These are phyloP conservation scores for Rhizoglyphus robini DNA, from an alignment of 1,140 invertebrate genomes.

Conservation along the genomic window DNA sequence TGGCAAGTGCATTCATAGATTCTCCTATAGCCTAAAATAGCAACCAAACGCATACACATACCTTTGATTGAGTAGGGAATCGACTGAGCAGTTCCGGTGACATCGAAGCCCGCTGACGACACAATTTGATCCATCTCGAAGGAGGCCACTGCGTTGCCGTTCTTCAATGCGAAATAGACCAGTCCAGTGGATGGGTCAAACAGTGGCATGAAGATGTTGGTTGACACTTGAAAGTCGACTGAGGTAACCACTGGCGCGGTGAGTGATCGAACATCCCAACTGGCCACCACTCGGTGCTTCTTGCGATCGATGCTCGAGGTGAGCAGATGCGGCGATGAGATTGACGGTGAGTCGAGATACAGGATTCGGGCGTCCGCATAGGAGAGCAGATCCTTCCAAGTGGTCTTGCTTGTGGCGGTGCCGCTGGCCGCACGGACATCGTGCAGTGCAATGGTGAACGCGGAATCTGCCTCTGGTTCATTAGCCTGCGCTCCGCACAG, in stretches of 20 bases:
- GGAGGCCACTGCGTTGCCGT: constrained; percentile 21
- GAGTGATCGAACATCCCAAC: not conserved
- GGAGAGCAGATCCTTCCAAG: not conserved
- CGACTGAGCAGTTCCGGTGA: not conserved
- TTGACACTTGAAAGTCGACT: not conserved
- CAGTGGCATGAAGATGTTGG: constrained; percentile 24
- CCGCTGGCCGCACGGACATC: not conserved
- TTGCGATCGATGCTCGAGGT: not conserved
- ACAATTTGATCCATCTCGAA: not conserved
- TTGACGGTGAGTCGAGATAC: not conserved
- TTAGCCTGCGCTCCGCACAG: not conserved
- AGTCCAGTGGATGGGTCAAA: constrained; percentile 78
- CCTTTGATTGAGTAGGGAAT: not conserved
- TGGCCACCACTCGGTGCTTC: not conserved
- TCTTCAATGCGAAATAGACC: constrained; percentile 81
- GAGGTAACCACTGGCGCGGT: not conserved
- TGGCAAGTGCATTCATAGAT: constrained; percentile 30
- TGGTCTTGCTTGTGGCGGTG: too few species aligned
- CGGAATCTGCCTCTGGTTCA: too few species aligned
- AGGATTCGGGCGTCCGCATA: not conserved
- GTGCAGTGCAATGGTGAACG: not conserved
- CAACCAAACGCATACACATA: not conserved
- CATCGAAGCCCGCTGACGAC: not conserved
- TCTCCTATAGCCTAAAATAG: constrained; percentile 29
- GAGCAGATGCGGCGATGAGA: not conserved